Conservation (phyloP, 2,113 vertebrate genomes). For the Isichthys henryi region DNA sequence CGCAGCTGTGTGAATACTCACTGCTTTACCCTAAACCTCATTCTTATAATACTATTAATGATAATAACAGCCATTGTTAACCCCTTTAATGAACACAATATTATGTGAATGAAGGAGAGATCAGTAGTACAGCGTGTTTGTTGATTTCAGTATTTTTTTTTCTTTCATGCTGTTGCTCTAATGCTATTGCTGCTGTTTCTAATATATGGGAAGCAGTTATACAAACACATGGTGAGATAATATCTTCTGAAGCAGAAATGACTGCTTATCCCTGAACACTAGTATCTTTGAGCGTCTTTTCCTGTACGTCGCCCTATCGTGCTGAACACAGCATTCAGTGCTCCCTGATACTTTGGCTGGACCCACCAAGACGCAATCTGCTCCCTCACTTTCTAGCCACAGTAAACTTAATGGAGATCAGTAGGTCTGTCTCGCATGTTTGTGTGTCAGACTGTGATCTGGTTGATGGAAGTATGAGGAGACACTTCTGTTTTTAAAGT, state of each 20-base stretch:
- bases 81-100: constrained; percentile 4
- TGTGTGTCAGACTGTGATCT: background rate
- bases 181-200: background rate
- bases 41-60: background rate
- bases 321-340: background rate
- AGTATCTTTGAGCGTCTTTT: background rate
- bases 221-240: background rate
- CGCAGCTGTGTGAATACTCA: background rate
- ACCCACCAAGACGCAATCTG: constrained; percentile 32
- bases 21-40: background rate
- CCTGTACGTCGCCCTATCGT: background rate
- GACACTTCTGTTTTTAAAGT: background rate
- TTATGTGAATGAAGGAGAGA: background rate
- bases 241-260: background rate
- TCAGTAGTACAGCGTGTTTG: background rate
- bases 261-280: background rate
- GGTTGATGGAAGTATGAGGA: background rate
- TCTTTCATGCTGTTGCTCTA: background rate
- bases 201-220: background rate
- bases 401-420: constrained; percentile 31
- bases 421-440: constrained; percentile 41
- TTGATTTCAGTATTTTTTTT: background rate
- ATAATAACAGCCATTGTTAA: background rate
- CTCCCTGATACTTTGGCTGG: constrained; percentile 35
- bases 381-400: constrained; percentile 30